Base-by-base conservation (phyloP, 2,888 invertebrate species). In the Tinea semifulvella region DNA sequence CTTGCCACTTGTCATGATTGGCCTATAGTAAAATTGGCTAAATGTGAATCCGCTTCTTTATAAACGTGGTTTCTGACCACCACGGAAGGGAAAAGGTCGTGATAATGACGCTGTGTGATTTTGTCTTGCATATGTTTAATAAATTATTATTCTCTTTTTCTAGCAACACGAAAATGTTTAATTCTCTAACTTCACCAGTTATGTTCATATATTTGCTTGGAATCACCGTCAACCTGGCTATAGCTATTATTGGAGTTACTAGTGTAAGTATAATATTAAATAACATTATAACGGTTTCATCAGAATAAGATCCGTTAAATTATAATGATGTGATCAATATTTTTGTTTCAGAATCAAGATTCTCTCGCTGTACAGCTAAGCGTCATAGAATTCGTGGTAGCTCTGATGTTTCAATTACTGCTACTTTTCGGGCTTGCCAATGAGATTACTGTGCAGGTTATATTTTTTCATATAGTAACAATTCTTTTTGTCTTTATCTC, bases 391-490 rank as follows among this genome's bases (percentile, higher is more conserved):
- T 74, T 55, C 43, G 50, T 70, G 6, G 1, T 16, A 7, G 36
- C 65, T 1, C 65, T 65, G 43, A 48, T 73, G 44, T 57, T 65
- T 27, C 71, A 73, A 47, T 57, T 74, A 5, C 49, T 73, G 3
- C 52, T 71, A 1, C 69, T 70, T 48, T 73, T 70, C 49, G 73
- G 73, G 71, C 63, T 63, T 48, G 61, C 65, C 47, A 69, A 69
- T 44, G 65, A 70, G 53, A 69, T 73, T 7, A 66, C 63, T 6
- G 49, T 58, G 42, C 60, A 67, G 62, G 73, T 71, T 50, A 49
- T 50, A 51, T 18, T n/a, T n/a, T n/a, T n/a, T n/a, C n/a, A n/a
- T n/a, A n/a, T n/a, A n/a, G n/a, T n/a, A n/a, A n/a, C n/a, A n/a
- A n/a, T n/a, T n/a, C n/a, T n/a, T n/a, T n/a, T n/a, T n/a, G n/a